A percentile compares a stretch with the other conserved stretches of the same genome.
These are phyloP conservation scores for Hippocampus abdominalis DNA, from an alignment of 2,113 vertebrate species.

Conservation along the genomic window DNA sequence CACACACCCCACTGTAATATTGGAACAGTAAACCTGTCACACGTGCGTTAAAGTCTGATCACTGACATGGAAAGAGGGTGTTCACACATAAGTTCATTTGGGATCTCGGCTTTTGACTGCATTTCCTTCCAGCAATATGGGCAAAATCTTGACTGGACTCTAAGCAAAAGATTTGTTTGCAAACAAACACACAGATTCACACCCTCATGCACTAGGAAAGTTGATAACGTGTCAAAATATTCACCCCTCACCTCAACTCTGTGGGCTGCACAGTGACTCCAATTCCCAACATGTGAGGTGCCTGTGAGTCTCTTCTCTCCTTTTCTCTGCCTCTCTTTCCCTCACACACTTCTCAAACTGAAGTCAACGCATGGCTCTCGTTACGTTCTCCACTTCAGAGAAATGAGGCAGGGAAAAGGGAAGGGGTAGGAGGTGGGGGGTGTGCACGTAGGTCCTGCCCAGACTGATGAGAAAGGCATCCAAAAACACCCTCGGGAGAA, in stretches of 20 bases:
- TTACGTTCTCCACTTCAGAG: constrained; percentile 57
- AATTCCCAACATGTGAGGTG: constrained; percentile 60
- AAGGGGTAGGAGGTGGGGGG: constrained; percentile 26
- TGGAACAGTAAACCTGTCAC: constrained; percentile 49
- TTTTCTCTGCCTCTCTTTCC: constrained; percentile 44
- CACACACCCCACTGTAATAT: constrained; percentile 48
- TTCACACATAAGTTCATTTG: constrained; percentile 42
- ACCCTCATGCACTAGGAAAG: constrained; percentile 23
- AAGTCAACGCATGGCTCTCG: constrained; percentile 65
- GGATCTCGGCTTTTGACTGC: constrained; percentile 27
- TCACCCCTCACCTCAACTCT: constrained; percentile 63
- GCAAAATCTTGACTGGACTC: constrained; percentile 15
- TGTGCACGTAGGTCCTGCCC: constrained; percentile 62
- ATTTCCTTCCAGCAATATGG: constrained; percentile 26
- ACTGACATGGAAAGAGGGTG: constrained; percentile 24
- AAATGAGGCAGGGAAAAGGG: constrained; percentile 43
- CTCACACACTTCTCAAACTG: constrained; percentile 68
- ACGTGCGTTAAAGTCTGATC: constrained; percentile 40
- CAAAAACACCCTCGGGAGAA: constrained; percentile 52
- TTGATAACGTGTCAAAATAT: constrained; percentile 28
- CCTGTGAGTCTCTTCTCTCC: constrained; percentile 53
- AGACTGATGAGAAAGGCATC: constrained; percentile 61
- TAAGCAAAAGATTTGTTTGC: constrained; percentile 29
- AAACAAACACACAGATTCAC: constrained; percentile 27
- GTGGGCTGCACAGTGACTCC: constrained; percentile 57